These are phyloP conservation scores for Anoplopoma fimbria DNA, from an alignment of 2,113 vertebrate genomes.

Conservation along the genomic window DNA sequence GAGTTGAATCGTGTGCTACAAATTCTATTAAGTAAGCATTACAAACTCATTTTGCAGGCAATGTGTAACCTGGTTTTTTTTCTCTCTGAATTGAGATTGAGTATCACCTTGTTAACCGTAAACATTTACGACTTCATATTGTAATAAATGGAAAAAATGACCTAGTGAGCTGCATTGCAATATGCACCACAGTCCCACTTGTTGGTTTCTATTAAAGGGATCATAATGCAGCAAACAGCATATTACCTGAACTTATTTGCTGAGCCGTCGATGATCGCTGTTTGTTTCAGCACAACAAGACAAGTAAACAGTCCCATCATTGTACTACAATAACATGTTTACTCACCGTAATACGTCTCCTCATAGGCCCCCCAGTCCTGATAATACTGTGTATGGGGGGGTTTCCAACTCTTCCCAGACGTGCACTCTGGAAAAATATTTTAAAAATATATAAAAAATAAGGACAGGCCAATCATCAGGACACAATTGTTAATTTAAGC, in stretches of 20 bases:
- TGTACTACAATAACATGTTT: neutral
- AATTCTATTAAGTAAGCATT: slow-evolving; percentile 1
- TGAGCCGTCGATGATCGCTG: neutral
- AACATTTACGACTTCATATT: neutral
- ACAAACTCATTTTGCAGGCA: neutral
- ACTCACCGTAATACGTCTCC: slow-evolving; percentile 57
- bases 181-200: neutral
- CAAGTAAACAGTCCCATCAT: slow-evolving; percentile 5
- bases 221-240: neutral
- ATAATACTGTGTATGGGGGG: slow-evolving; percentile 18
- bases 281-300: neutral
- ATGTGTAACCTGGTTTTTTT: neutral
- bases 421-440: slow-evolving; percentile 29
- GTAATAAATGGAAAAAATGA: neutral
- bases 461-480: too few relatives aligned
- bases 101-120: neutral
- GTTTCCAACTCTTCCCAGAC: slow-evolving; percentile 44
- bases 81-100: neutral
- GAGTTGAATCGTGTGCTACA: slow-evolving; percentile 7
- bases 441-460: too few relatives aligned
- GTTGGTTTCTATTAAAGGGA: neutral
- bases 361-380: slow-evolving; percentile 48
- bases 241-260: neutral
- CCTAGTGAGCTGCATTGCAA: neutral
- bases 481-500: neutral